Evolutionary conservation across 2,113 vertebrate species (phyloP).

Genomic region (Pterocles gutturalis): DNA sequence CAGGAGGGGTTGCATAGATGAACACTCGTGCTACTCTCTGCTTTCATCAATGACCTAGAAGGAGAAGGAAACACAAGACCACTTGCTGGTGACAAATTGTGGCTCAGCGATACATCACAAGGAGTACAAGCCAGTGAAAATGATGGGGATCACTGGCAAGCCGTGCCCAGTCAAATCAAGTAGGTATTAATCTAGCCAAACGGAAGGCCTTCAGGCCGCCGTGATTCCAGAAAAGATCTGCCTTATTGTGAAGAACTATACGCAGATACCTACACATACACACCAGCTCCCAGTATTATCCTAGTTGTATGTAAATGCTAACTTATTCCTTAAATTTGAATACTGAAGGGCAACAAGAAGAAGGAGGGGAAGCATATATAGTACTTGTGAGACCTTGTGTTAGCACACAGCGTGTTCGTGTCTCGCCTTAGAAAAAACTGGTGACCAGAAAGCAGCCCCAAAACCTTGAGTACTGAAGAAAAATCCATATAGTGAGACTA

Average conservation of each 20-base stretch:
- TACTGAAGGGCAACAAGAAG: neutral
- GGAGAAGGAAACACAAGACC: neutral
- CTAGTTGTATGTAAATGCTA: neutral
- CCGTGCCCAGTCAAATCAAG: neutral
- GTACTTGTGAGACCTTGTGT: neutral
- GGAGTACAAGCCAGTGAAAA: neutral
- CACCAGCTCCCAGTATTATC: neutral
- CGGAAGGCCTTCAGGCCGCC: neutral
- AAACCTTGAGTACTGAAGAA: neutral
- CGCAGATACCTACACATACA: neutral
- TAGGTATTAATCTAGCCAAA: neutral
- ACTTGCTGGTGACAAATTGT: neutral
- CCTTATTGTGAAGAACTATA: neutral
- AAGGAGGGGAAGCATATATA: neutral
- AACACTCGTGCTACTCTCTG: too few species aligned
- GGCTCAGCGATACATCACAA: fast-evolving
- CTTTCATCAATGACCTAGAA: neutral
- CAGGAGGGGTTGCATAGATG: neutral
- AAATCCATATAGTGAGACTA: neutral
- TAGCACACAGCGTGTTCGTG: neutral
- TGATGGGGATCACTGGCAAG: neutral
- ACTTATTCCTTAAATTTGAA: neutral
- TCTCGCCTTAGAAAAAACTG: neutral
- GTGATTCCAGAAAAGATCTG: neutral
- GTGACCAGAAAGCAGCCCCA: neutral